Conservation (phyloP, 2,113 vertebrate genomes). For the Catagonus wagneri region DNA sequence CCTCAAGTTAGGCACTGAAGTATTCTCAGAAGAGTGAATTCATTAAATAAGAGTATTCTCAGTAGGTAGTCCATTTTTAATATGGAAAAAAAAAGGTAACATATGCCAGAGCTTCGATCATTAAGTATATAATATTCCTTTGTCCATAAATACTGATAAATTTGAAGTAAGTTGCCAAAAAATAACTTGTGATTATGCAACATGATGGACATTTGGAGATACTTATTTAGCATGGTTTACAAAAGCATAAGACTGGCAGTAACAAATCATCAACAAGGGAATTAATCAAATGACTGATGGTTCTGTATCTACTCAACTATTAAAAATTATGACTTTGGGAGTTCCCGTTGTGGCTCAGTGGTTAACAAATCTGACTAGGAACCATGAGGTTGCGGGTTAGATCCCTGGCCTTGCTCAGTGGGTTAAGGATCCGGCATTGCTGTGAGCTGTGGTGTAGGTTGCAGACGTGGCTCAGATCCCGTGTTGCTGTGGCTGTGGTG, state of each 20-base stretch:
- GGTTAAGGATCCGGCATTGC: too few species aligned
- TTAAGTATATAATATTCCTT: too few species aligned
- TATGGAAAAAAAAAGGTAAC: background rate
- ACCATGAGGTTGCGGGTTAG: too few species aligned
- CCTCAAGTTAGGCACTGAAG: background rate
- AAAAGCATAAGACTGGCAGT: background rate
- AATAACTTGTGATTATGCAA: background rate
- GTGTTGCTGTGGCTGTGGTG: too few species aligned
- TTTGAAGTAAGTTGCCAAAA: slow-evolving; percentile 3
- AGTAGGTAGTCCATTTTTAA: background rate
- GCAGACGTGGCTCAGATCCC: too few species aligned
- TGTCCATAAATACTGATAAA: background rate
- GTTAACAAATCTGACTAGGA: too few species aligned
- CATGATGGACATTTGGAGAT: background rate
- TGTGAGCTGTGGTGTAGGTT: too few species aligned
- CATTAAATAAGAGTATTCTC: background rate
- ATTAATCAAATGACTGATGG: background rate
- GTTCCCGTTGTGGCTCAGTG: too few species aligned
- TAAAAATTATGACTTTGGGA: background rate
- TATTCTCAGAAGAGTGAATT: background rate
- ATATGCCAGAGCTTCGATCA: background rate
- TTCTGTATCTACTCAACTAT: background rate
- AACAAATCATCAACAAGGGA: background rate
- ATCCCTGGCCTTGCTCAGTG: too few species aligned
- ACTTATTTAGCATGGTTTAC: background rate